phyloP scores from a whole-genome alignment of 2,797 vertebrate genomes.

The Hemibagrus guttatus region DNA sequence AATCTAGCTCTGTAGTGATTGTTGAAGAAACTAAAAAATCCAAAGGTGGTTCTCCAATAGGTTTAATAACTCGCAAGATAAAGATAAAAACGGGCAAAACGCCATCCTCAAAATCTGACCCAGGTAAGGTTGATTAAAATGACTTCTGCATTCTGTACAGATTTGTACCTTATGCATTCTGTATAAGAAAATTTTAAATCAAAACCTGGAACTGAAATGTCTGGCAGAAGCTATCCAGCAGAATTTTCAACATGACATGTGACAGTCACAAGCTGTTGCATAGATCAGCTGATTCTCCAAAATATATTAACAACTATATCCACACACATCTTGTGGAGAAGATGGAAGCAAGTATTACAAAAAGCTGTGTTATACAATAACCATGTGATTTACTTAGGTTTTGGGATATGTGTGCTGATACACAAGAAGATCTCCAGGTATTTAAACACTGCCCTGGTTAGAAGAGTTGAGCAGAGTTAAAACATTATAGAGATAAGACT shows the following conservation, averaged over 20 bases:
- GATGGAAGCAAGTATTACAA: too few relatives aligned
- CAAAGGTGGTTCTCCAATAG: background rate
- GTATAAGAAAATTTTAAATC: background rate
- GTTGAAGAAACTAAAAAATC: background rate
- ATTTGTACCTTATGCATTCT: background rate
- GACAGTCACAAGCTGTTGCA: too few relatives aligned
- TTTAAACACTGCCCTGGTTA: background rate
- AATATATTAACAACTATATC: too few relatives aligned
- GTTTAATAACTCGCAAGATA: background rate
- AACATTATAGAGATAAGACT: background rate
- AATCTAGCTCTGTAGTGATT: background rate
- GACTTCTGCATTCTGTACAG: background rate
- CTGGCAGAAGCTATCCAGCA: constrained; percentile 68
- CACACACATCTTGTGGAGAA: too few relatives aligned
- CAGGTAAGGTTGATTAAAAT: background rate
- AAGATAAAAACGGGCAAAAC: constrained; percentile 11
- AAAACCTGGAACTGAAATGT: constrained; percentile 61
- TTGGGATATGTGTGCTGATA: background rate
- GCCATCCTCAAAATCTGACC: background rate
- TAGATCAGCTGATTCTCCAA: too few relatives aligned
- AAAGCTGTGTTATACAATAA: too few relatives aligned
- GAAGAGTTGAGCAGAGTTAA: background rate
- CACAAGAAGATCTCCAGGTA: too few relatives aligned
- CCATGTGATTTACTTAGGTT: background rate
- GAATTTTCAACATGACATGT: constrained; percentile 63